phyloP scores from a whole-genome alignment of 2,888 invertebrate genomes.

The Ormyrus rosae region DNA sequence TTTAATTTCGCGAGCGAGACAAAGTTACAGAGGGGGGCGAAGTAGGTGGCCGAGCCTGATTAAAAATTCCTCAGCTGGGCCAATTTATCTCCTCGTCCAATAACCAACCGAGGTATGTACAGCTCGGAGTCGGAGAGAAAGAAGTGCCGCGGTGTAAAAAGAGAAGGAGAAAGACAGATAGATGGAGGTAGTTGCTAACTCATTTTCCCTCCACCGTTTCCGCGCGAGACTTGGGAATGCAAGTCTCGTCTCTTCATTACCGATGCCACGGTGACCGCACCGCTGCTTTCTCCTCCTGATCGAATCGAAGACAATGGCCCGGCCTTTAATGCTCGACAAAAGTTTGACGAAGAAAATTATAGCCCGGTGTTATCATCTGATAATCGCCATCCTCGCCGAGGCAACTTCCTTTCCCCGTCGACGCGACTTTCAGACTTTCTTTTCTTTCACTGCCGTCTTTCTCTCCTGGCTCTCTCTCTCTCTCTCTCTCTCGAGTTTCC shows the following conservation, averaged over 20 bases:
- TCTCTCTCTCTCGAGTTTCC: not conserved
- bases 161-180: not conserved
- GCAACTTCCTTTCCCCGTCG: not conserved
- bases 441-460: too few species aligned
- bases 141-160: too few species aligned
- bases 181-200: not conserved
- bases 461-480: not conserved
- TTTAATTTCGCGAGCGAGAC: too few species aligned
- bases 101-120: too few species aligned
- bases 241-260: constrained; percentile 15
- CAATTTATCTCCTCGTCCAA: too few species aligned
- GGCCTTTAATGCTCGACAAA: not conserved
- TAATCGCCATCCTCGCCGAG: not conserved
- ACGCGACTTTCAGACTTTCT: too few species aligned
- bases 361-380: constrained; percentile 1
- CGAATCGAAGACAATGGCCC: constrained; percentile 1
- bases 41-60: too few species aligned
- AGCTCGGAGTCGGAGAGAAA: not conserved
- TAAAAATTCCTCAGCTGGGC: too few species aligned
- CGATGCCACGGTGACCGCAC: not conserved
- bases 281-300: not conserved
- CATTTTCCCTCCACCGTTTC: not conserved
- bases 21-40: too few species aligned
- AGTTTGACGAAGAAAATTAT: constrained; percentile 5
- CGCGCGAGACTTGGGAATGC: constrained; percentile 7